phyloP scores from a whole-genome alignment of 2,888 invertebrate species.

The Drosophila kambysellisi region DNA sequence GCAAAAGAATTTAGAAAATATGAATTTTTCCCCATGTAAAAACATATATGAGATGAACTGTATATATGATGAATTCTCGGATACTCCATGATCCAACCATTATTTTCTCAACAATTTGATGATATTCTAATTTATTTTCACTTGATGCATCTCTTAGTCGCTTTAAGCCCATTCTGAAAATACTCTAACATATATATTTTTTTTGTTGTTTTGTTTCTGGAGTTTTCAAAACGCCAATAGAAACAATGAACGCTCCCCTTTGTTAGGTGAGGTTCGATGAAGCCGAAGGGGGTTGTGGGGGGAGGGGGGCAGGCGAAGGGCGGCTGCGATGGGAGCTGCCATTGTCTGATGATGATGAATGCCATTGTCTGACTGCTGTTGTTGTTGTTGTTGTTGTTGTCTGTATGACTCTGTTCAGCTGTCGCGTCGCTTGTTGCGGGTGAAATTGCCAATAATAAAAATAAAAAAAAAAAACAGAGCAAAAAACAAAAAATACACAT shows the following conservation, averaged over 20 bases:
- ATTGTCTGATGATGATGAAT: slow-evolving; percentile 60
- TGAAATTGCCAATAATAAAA: slow-evolving; percentile 64
- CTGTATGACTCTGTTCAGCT: slow-evolving; percentile 21
- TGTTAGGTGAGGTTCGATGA: slow-evolving; percentile 15
- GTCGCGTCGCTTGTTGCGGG: slow-evolving; percentile 60
- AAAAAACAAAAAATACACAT: neutral
- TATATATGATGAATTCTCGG: neutral
- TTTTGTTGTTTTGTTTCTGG: slow-evolving; percentile 4
- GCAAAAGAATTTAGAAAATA: too few relatives aligned
- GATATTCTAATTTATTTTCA: neutral
- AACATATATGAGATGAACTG: too few relatives aligned
- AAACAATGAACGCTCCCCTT: slow-evolving; percentile 55
- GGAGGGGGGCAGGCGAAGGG: neutral
- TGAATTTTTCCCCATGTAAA: too few relatives aligned
- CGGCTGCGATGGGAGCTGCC: slow-evolving; percentile 18
- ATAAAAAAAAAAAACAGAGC: slow-evolving; percentile 3
- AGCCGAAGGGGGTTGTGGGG: neutral
- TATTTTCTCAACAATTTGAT: neutral
- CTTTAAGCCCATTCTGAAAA: slow-evolving; percentile 2
- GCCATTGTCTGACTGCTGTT: slow-evolving; percentile 46
- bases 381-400: slow-evolving; percentile 28
- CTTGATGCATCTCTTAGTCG: slow-evolving; percentile 2
- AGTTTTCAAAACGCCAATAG: slow-evolving; percentile 33
- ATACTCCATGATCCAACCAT: neutral
- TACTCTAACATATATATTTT: slow-evolving; percentile 9